Base-by-base conservation (phyloP, 2,888 invertebrate genomes). In the Nezara viridula region DNA sequence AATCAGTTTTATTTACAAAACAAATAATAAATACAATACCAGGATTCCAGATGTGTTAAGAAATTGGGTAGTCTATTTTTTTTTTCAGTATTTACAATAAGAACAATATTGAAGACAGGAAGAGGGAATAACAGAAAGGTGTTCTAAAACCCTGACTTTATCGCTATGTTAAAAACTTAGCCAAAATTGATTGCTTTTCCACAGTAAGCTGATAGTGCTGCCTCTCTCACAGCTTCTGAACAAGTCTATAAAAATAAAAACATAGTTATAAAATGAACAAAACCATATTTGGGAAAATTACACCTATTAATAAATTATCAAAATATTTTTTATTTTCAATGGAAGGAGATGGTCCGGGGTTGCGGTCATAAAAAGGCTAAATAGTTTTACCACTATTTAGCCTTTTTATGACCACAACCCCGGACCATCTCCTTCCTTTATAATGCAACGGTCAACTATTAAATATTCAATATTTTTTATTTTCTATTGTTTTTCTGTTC, bases 141-240 rank as follows among this genome's bases (percentile, higher is more conserved):
- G 44, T 81, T 81, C 44, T 81, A 81, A 81, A 81, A 81, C 44
- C 81, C 44, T 44, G 44, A 81, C 44, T 81, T 81, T 9, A 81
- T 81, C n/a, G 7, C 44, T 81, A 44, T 81, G n/a, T 24, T n/a
- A 81, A 86, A 49, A 86, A 40, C 40, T 90, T 91, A 91, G 91
- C 90, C 97, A 93, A 98, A 99, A 94, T 99, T 99, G 93, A 99
- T 99, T 55, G 99, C 95, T 94, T 99, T 99, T 92, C 99, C 99
- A 93, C 95, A 96, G 93, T 97, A 98, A 47, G 99, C 99, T 24
- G 98, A 96, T 91, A 99, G 93, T 93, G 98, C 98, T 52, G 99
- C 99, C 94, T 99, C 99, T 93, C 99, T 95, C 90, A 99, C 95
- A 2, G 99, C 99, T 94, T 99, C 99, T 10, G 99, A 94, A 92